Evolutionary conservation across 1,140 invertebrate genomes (phyloP), one percentile per base, ranked within the genome.

Genomic region (Caerostris darwini): DNA sequence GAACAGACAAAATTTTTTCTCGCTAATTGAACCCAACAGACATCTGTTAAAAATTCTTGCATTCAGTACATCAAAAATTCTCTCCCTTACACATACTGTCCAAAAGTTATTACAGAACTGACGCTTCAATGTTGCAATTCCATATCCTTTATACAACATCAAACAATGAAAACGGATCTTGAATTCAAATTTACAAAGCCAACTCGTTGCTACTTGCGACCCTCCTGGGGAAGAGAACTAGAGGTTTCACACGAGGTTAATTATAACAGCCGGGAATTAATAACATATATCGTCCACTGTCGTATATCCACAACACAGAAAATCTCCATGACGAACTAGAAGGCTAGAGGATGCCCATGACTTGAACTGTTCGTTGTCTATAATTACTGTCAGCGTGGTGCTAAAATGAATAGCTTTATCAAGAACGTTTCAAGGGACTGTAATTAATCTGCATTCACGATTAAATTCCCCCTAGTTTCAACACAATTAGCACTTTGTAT

Each of bases 381-480:
- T 56, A 82, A 91, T 91, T 91, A 91, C 90, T 91, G 90, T 91
- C 90, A 91, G n/a, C 57, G 10, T 53, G 57, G 90, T 69, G 61
- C n/a, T 53, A 61, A 91, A 91, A 91, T 91, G 90, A 91, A 91
- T 91, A 82, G 90, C 90, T 81, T 59, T 91, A 91, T 91, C 90
- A 91, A 57, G 67, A 82, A 61, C 90, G 77, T 69, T 89, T 82
- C 77, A 59, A 91, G 77, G 71, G 71, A 54, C 57, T 69, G 67
- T 82, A 81, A 91, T 91, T 91, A 91, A 91, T 82, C 90, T 58
- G 71, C 67, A 91, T 91, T 71, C 90, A 5, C 90, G 90, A 91
- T 91, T 91, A 91, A 91, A 91, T 91, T 91, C 90, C 56, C 59
- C 71, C 90, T 53, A 64, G 69, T 91, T 91, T 81, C 90, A 91